Conservation (phyloP, 2,888 invertebrate genomes). For the Papilio elwesi region DNA sequence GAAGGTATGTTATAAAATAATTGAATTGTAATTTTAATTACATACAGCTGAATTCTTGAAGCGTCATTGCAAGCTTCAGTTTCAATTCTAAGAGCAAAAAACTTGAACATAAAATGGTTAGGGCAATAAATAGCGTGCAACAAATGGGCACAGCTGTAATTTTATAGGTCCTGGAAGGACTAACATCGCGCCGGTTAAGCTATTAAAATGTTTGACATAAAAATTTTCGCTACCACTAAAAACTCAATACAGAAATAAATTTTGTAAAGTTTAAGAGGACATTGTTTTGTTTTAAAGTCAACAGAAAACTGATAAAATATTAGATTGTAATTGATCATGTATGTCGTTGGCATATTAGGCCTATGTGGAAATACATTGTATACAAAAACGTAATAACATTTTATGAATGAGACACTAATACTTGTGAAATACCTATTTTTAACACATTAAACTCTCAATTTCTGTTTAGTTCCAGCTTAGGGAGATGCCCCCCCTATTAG, state of each 20-base stretch:
- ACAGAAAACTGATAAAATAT: no score
- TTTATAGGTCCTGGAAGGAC: constrained; percentile 33
- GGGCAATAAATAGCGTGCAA: constrained; percentile 18
- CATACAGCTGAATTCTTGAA: not conserved
- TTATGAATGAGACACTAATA: no score
- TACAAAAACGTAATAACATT: no score
- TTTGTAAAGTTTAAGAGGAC: not conserved
- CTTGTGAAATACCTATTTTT: no score
- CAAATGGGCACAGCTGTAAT: constrained; percentile 35
- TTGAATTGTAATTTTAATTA: constrained; percentile 24
- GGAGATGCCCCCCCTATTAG: no score
- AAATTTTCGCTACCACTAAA: not conserved
- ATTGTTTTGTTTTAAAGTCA: no score
- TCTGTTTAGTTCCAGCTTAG: no score
- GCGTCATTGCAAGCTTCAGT: constrained; percentile 13
- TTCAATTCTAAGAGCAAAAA: constrained; percentile 21
- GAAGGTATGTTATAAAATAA: not conserved
- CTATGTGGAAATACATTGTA: no score
- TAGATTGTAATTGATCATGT: no score
- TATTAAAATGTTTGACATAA: constrained; percentile 15
- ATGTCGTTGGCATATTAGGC: no score
- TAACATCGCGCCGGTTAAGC: not conserved
- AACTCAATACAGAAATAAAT: not conserved
- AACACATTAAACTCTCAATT: no score
- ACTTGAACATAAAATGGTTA: constrained; percentile 24